Base-by-base conservation (phyloP, 2,113 vertebrate species). In the Raja brachyura region DNA sequence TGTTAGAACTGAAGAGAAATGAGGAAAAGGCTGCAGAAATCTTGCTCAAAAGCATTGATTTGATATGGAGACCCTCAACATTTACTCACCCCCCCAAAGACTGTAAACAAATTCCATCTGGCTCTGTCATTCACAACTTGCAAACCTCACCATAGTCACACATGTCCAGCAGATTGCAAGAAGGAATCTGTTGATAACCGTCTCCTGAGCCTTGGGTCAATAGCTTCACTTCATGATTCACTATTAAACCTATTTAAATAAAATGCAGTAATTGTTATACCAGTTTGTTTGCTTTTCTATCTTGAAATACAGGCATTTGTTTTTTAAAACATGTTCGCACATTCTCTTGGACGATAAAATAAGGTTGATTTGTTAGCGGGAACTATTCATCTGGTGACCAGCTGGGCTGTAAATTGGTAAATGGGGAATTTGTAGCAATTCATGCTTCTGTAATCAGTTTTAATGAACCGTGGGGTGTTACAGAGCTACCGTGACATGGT, bases 351-450 rank as follows among this genome's bases (percentile, higher is more conserved):
- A 28, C 48, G 5, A 94, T 95, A 95, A 96, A 96, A 93, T 78
- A 93, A 93, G 92, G 93, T 93, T 93, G 94, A 68, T 93, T 94
- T 93, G 61, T 93, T 93, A 94, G 93, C 93, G 94, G 93, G 93
- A 93, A 93, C 94, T 94, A 93, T 93, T 95, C 66, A 48, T 61
- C 8, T 94, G 94, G 94, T 94, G 93, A 83, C 94, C 94, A 94
- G 94, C 93, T 94, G 94, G 93, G 93, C 93, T 93, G 93, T 94
- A 83, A 96, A 95, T 93, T 96, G 96, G 96, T 96, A 96, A 97
- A 96, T 94, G 93, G 94, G 95, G 95, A 97, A 96, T 97, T 97
- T 97, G 95, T 96, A 96, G 95, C 94, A 95, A 95, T 96, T 97
- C 96, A 95, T 96, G 95, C 95, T 96, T 97, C 96, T 93, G 94